phyloP scores from a whole-genome alignment of 2,797 vertebrate species.

The Rhinogobio ventralis region DNA sequence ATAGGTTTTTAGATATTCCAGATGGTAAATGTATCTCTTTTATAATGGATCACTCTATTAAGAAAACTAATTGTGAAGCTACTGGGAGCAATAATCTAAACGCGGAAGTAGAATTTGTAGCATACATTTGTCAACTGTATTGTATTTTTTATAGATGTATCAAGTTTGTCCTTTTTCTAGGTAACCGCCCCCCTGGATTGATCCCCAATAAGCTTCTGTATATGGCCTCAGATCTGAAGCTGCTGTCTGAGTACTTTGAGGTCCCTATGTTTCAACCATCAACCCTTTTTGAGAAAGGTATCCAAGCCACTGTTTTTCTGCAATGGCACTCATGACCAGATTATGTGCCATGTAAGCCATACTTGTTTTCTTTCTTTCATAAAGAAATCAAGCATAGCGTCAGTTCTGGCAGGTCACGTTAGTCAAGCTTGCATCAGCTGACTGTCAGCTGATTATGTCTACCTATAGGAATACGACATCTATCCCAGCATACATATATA shows the following conservation, averaged over 20 bases:
- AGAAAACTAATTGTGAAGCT: neutral
- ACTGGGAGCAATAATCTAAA: neutral
- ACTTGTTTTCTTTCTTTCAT: neutral
- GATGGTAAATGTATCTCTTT: neutral
- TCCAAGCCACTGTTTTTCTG: neutral
- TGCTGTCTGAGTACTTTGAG: constrained; percentile 75
- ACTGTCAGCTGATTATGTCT: too few relatives aligned
- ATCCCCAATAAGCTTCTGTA: constrained; percentile 82
- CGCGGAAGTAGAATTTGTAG: neutral
- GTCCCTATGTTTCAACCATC: constrained; percentile 77
- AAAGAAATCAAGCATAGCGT: too few relatives aligned
- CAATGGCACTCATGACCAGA: neutral
- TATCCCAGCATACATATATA: too few relatives aligned
- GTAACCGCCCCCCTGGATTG: constrained; percentile 84
- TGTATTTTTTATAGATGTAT: neutral
- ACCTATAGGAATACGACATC: too few relatives aligned
- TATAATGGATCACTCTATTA: neutral
- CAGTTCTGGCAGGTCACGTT: too few relatives aligned
- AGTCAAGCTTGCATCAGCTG: too few relatives aligned
- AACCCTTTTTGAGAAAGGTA: constrained; percentile 82
- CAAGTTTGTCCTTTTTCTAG: constrained; percentile 70
- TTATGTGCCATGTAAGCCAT: neutral
- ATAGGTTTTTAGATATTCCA: neutral
- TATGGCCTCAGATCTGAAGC: constrained; percentile 77
- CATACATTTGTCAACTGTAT: neutral